These are phyloP conservation scores for Pituophis catenifer DNA, from an alignment of 2,113 vertebrate genomes.

Conservation along the genomic window DNA sequence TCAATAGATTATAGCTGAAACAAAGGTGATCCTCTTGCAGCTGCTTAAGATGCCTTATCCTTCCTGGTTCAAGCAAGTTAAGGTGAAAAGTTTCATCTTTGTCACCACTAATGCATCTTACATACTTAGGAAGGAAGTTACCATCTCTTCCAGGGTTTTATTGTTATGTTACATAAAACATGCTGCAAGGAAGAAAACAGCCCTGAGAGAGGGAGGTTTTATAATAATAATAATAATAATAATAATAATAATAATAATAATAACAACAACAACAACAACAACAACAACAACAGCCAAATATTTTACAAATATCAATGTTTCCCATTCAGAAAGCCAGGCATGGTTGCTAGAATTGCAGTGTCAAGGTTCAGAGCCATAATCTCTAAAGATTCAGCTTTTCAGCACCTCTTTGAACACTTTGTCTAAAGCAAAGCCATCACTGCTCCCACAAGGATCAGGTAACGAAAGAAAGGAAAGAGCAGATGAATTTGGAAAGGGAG, in stretches of 20 bases:
- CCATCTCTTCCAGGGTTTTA: neutral
- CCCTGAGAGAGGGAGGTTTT: neutral
- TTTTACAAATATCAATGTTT: neutral
- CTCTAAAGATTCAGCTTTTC: conserved; percentile 83
- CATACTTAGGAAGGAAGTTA: conserved; percentile 51
- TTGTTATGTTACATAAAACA: neutral
- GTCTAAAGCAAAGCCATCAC: conserved; percentile 81
- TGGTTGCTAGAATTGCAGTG: conserved; percentile 71
- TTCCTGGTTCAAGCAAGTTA: conserved; percentile 53
- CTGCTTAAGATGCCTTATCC: conserved; percentile 46
- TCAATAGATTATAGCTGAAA: conserved; percentile 56
- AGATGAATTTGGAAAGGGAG: conserved; percentile 63
- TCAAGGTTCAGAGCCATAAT: conserved; percentile 58
- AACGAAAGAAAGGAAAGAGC: conserved; percentile 66
- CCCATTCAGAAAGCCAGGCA: conserved; percentile 49
- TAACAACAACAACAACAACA: too few species aligned
- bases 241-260: too few species aligned
- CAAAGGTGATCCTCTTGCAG: conserved; percentile 54
- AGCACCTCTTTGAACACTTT: conserved; percentile 90
- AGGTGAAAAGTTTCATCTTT: conserved; percentile 44
- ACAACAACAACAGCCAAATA: neutral
- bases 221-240: too few species aligned
- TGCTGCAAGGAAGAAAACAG: neutral
- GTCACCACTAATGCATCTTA: conserved; percentile 60
- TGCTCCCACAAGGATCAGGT: conserved; percentile 96